These are phyloP conservation scores for Aspiorhynchus laticeps DNA, from an alignment of 2,113 vertebrate genomes.

Conservation along the genomic window DNA sequence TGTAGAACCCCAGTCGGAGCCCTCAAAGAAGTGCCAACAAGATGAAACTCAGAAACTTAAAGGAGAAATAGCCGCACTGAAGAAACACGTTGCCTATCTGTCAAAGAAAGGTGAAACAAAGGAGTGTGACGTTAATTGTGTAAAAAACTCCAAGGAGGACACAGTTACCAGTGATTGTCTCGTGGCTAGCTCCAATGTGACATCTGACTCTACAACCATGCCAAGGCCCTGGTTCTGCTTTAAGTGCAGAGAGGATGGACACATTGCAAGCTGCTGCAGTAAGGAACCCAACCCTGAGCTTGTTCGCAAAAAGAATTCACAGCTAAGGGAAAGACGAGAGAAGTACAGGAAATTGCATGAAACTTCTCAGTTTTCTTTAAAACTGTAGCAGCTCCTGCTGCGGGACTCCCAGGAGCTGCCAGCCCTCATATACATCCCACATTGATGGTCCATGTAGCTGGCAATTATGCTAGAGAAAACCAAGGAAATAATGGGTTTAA, in stretches of 20 bases:
- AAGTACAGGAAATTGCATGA: not conserved
- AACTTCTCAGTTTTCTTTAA: slow-evolving; percentile 26
- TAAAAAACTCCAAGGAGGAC: too few relatives aligned
- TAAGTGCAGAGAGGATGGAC: slow-evolving; percentile 50
- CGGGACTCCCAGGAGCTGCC: slow-evolving; percentile 44
- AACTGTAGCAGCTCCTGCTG: slow-evolving; percentile 44
- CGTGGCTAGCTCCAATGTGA: not conserved
- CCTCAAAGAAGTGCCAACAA: not conserved
- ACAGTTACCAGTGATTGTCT: not conserved
- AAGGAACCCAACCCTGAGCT: slow-evolving; percentile 35
- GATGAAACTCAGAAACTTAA: slow-evolving; percentile 28
- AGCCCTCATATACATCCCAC: slow-evolving; percentile 5
- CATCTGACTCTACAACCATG: not conserved
- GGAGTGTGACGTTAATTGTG: not conserved
- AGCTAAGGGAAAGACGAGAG: slow-evolving; percentile 24
- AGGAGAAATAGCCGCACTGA: slow-evolving; percentile 16
- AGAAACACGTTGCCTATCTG: slow-evolving; percentile 26
- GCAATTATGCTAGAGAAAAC: not conserved
- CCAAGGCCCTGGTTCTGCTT: slow-evolving; percentile 48
- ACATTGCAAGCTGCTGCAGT: slow-evolving; percentile 26
- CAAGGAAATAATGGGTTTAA: not conserved
- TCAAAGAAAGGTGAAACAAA: not conserved
- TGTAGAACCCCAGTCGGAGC: not conserved
- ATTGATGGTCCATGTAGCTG: not conserved
- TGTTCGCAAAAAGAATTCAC: slow-evolving; percentile 32